Evolutionary conservation across 2,797 vertebrate species (phyloP).

Genomic region (Propithecus perrieri): DNA sequence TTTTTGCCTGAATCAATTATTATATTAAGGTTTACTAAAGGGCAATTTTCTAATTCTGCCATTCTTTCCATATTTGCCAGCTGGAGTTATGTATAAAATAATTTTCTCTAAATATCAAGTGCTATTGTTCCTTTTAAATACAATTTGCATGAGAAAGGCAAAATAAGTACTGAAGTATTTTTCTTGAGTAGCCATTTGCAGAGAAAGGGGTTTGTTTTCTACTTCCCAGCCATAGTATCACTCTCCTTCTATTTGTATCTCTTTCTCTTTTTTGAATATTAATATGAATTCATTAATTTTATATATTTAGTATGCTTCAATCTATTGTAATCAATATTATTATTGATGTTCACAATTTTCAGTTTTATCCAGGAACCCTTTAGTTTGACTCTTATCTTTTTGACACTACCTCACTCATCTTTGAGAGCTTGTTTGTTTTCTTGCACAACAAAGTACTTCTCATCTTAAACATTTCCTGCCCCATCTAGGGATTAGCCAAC

Average conservation of each 20-base stretch:
- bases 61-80: background rate
- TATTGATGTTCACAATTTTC: background rate
- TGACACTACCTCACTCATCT: background rate
- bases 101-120: background rate
- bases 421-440: background rate
- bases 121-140: background rate
- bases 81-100: background rate
- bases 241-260: background rate
- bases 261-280: background rate
- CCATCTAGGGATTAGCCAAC: background rate
- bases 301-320: background rate
- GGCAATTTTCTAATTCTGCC: background rate
- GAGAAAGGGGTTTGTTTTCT: background rate
- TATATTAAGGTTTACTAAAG: background rate
- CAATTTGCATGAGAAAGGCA: background rate
- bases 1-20: background rate
- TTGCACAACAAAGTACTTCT: background rate
- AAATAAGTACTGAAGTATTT: background rate
- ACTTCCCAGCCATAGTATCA: background rate
- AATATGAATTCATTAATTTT: background rate
- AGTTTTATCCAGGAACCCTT: background rate
- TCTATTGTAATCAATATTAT: background rate
- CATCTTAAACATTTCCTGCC: background rate
- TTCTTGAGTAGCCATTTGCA: background rate
- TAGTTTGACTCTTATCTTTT: background rate